Percentiles rank a stretch among this genome's conserved stretches.
These are phyloP conservation scores for Penaeus indicus DNA, from an alignment of 1,140 invertebrate genomes.

Conservation along the genomic window DNA sequence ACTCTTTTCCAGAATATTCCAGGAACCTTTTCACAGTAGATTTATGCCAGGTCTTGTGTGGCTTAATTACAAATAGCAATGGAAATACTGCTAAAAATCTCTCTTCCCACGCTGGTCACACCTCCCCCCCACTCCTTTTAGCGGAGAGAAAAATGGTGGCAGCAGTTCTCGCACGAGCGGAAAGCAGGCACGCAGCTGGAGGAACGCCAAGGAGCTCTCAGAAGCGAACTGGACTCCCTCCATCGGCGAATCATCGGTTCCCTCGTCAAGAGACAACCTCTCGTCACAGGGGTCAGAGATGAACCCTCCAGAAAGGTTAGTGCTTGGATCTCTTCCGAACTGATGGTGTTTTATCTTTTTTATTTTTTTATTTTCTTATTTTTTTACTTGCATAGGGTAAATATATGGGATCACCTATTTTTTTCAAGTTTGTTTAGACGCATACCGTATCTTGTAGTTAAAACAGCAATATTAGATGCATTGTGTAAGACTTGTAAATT, in stretches of 20 bases:
- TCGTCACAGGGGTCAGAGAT: constrained; percentile 63
- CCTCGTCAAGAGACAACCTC: constrained; percentile 58
- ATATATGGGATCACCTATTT: no score
- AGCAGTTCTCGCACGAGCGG: constrained; percentile 31
- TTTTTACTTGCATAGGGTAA: no score
- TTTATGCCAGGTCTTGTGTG: background rate
- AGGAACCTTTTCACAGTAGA: no score
- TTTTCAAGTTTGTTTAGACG: no score
- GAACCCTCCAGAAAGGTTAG: constrained; percentile 63
- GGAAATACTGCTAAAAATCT: no score
- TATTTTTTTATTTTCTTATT: background rate
- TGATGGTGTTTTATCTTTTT: background rate
- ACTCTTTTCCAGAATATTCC: no score
- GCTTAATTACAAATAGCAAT: background rate
- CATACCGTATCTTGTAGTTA: no score
- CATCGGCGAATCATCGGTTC: constrained; percentile 62
- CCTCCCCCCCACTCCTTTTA: background rate
- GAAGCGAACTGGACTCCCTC: constrained; percentile 58
- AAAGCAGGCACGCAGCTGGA: constrained; percentile 54
- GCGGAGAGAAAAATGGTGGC: constrained; percentile 57
- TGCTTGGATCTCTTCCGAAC: background rate
- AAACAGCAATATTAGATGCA: no score
- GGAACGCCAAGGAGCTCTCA: constrained; percentile 53
- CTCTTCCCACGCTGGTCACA: background rate
- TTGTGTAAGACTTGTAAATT: no score